Evolutionary conservation across 2,113 vertebrate genomes (phyloP).

Genomic region (Pampusana beccarii): DNA sequence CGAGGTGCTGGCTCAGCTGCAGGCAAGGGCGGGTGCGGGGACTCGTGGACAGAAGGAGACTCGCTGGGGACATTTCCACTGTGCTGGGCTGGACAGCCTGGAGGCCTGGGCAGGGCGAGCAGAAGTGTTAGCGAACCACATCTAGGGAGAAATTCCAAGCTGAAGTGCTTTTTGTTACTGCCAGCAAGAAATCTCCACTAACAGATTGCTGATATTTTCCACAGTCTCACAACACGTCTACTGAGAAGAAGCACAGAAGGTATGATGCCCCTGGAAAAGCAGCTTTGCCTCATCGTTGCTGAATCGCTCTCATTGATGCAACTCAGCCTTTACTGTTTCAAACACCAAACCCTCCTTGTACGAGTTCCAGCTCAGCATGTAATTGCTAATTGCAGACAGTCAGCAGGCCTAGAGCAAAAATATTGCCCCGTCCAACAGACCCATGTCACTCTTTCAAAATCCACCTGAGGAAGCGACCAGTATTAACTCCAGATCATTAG

Average conservation of each 20-base stretch:
- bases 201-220: not conserved
- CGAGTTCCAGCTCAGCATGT: not conserved
- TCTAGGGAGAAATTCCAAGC: not conserved
- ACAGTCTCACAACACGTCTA: not conserved
- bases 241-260: not conserved
- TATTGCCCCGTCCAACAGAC: not conserved
- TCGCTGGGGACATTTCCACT: constrained; percentile 83
- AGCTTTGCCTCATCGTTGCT: not conserved
- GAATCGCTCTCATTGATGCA: not conserved
- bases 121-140: not conserved
- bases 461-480: not conserved
- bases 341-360: not conserved
- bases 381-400: not conserved
- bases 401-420: not conserved
- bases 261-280: not conserved
- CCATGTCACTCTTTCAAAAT: not conserved
- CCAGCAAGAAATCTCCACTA: not conserved
- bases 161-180: not conserved
- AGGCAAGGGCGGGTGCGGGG: constrained; percentile 84
- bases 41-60: constrained; percentile 83
- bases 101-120: constrained; percentile 79
- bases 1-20: constrained; percentile 85
- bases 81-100: constrained; percentile 85
- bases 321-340: not conserved
- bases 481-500: not conserved